A percentile compares a stretch with the other conserved stretches of the same genome.
These are phyloP conservation scores for Zelostemma sp. DNA, from an alignment of 1,140 invertebrate genomes.

Conservation along the genomic window DNA sequence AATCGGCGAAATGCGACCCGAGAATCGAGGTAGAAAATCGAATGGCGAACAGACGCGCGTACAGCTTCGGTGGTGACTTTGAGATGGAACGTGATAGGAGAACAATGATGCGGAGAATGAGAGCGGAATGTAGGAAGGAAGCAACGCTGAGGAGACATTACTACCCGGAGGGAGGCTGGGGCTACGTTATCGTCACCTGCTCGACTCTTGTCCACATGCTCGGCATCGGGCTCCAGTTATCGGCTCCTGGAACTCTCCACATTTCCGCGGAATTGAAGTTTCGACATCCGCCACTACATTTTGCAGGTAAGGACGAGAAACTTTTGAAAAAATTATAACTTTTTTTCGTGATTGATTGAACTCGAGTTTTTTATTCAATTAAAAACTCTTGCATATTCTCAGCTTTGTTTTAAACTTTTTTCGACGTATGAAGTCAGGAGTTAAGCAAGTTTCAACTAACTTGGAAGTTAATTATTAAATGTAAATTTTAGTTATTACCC, in stretches of 20 bases:
- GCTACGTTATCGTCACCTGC: conserved; percentile 73
- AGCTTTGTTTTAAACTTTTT: too few species aligned
- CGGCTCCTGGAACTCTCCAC: conserved; percentile 54
- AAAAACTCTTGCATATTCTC: too few species aligned
- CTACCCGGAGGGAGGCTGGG: conserved; percentile 77
- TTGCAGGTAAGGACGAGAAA: conserved; percentile 45
- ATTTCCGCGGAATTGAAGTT: conserved; percentile 51
- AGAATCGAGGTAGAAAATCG: conserved; percentile 9
- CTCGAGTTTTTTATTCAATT: too few species aligned
- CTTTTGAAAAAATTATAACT: too few species aligned
- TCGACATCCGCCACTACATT: conserved; percentile 54
- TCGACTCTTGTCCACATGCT: conserved; percentile 71
- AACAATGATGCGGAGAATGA: conserved; percentile 13
- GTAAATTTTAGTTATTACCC: too few species aligned
- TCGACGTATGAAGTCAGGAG: too few species aligned
- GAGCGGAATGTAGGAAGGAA: conserved; percentile 57
- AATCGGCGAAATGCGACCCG: conserved; percentile 15
- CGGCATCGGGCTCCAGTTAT: conserved; percentile 67
- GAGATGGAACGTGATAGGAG: background rate
- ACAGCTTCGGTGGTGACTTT: conserved; percentile 29
- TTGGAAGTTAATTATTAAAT: too few species aligned
- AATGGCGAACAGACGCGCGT: conserved; percentile 3
- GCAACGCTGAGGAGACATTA: conserved; percentile 70
- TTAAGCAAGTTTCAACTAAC: too few species aligned
- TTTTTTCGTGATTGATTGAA: too few species aligned